Evolutionary conservation across 2,113 vertebrate species (phyloP), one percentile per base, ranked within the genome.

Genomic region (Vulpes vulpes): DNA sequence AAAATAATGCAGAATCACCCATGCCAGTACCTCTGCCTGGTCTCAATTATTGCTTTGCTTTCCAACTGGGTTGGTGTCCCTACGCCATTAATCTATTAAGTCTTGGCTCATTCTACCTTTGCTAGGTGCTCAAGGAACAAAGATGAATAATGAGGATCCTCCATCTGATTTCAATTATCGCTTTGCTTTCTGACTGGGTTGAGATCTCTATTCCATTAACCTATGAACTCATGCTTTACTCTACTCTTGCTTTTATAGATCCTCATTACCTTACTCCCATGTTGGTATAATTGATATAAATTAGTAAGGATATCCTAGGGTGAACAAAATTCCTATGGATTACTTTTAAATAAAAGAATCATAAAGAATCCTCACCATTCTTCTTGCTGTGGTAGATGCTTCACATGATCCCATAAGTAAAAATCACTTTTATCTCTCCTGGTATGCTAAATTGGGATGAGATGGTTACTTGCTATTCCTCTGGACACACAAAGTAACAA

Each of bases 11-110:
- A 35, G 19, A 71, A 8, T 22, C 35, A 49, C 9, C 6, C 73
- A 15, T 73, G 67, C 3, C 30, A 87, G 30, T 49, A 51, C 15
- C 32, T 32, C 32, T 71, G 78, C 9, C 53, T 73, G 20, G 11
- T 74, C 38, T 96, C 60, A 91, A 32, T 88, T 53, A 80, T 32
- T 93, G 9, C 59, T 89, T 93, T 95, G 15, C 19, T 80, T 84
- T 92, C 74, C 62, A 76, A n/a, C 38, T 80, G 15, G 9, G 32
- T 90, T 60, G 8, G 23, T 79, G 23, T 73, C 60, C 65, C 73
- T 53, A 53, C 16, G 53, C 35, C 27, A 94, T 57, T 96, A 65
- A 73, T 92, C 57, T 60, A 25, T 43, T 59, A 67, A n/a, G 11
- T 16, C 16, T 76, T 81, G 30, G 25, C 17, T 53, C 64, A 17